phyloP scores from a whole-genome alignment of 2,888 invertebrate species.

The Plagodis dolabraria region DNA sequence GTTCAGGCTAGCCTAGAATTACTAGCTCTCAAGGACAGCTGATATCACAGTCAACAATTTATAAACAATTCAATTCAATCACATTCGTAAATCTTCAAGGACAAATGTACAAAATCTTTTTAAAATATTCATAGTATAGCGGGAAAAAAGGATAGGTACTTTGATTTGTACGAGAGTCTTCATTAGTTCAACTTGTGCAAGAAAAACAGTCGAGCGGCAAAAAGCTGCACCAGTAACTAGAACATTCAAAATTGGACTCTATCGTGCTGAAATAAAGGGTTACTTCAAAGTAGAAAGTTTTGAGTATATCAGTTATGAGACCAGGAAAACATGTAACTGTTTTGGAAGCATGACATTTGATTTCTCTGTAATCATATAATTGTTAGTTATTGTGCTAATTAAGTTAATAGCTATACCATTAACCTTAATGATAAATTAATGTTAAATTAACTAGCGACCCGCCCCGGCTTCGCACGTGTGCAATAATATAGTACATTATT shows the following conservation, averaged over 20 bases:
- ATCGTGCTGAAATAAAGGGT: background rate
- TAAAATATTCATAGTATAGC: constrained; percentile 5
- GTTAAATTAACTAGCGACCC: too few species aligned
- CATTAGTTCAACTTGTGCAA: constrained; percentile 6
- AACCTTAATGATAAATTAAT: too few species aligned
- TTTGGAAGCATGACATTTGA: background rate
- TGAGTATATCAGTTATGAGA: background rate
- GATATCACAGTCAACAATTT: too few species aligned
- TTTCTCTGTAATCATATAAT: background rate
- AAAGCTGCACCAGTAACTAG: background rate
- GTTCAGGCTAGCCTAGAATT: too few species aligned
- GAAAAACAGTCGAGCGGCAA: background rate
- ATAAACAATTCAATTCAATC: too few species aligned
- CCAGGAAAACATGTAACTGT: background rate
- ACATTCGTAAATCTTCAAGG: too few species aligned
- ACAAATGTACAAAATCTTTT: too few species aligned
- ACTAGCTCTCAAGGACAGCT: too few species aligned
- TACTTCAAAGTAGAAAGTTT: background rate
- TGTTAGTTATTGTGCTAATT: too few species aligned
- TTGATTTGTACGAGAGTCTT: constrained; percentile 13
- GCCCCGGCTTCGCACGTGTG: too few species aligned
- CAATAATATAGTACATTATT: too few species aligned
- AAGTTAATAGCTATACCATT: too few species aligned
- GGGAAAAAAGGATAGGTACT: constrained; percentile 1
- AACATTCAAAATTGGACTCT: background rate